A percentile compares a stretch with the other conserved stretches of the same genome.
These are phyloP conservation scores for Erynnis tages DNA, from an alignment of 2,888 invertebrate genomes.

Conservation along the genomic window DNA sequence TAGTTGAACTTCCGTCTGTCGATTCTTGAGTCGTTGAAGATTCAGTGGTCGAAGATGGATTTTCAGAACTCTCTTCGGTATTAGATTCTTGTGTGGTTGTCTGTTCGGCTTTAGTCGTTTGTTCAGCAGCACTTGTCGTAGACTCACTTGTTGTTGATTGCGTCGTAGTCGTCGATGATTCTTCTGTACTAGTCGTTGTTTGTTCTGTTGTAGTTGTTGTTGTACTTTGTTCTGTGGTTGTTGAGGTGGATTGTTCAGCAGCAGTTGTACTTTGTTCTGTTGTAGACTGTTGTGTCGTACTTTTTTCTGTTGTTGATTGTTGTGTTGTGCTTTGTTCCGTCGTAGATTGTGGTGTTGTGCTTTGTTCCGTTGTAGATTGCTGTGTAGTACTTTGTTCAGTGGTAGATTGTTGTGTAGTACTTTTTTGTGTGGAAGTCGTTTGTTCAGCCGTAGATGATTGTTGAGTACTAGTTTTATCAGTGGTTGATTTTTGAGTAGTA, in stretches of 20 bases:
- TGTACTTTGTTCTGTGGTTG: constrained; percentile 8
- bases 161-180: constrained; percentile 32
- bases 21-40: constrained; percentile 33
- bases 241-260: constrained; percentile 36
- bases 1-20: constrained; percentile 38
- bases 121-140: constrained; percentile 32
- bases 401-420: constrained; percentile 34
- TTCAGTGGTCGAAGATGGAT: constrained; percentile 39
- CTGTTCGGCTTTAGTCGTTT: constrained; percentile 42
- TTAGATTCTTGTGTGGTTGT: constrained; percentile 40
- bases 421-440: constrained; percentile 36
- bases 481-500: constrained; percentile 34
- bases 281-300: constrained; percentile 32
- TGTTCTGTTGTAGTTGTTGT: constrained; percentile 34
- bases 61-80: constrained; percentile 37
- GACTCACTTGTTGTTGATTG: constrained; percentile 35
- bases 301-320: constrained; percentile 30
- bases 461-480: constrained; percentile 40
- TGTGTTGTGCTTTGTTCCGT: constrained; percentile 27
- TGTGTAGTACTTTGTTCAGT: constrained; percentile 35
- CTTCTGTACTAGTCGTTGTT: constrained; percentile 36
- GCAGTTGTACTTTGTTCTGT: constrained; percentile 37
- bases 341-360: constrained; percentile 32
- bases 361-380: constrained; percentile 33
- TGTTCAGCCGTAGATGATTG: constrained; percentile 34